Evolutionary conservation across 2,888 invertebrate genomes (phyloP), one percentile per base, ranked within the genome.

Genomic region (Cyrtodaria siliqua): DNA sequence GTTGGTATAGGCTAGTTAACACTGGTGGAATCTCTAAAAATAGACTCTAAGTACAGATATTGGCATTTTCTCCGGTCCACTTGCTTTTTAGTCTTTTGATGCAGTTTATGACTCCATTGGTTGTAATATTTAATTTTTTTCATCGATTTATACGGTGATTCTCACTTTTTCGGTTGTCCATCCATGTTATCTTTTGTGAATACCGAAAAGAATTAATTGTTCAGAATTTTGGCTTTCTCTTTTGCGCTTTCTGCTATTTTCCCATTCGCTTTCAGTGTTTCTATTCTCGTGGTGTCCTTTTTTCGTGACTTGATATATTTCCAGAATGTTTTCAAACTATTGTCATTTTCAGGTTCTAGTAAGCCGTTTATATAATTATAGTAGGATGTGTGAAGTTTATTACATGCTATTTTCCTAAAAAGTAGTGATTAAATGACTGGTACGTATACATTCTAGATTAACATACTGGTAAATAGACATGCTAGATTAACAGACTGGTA

Each of bases 41-140:
- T n/a, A n/a, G n/a, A n/a, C 57, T 50, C 63, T 67, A 14, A 68
- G 52, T 14, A 68, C 49, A 49, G 24, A 40, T 14, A 74, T 68
- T 6, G 57, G 64, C n/a, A 70, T 70, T 33, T 49, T 71, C 26
- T 77, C 71, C 23, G 71, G 67, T 3, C 67, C 67, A 59, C 57
- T 61, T 14, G 76, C 66, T 66, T 16, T 27, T 64, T 42, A 1
- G 55, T 24, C 8, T 16, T 27, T 64, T 42, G 1, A 64, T 24
- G 14, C 64, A 55, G 1, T 64, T 64, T 0, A 44, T 12, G 20
- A 64, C 55, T 23, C 47, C 44, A 2, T 55, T 53, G 1, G 24
- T 4, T 1, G 64, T 53, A 1, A 64, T 23, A 8, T 42, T 26
- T 16, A n/a, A 64, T 55, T 1, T 42, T 40, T 0, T 27, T 23